These are phyloP conservation scores for Daboia siamensis DNA, from an alignment of 2,113 vertebrate species.

Conservation along the genomic window DNA sequence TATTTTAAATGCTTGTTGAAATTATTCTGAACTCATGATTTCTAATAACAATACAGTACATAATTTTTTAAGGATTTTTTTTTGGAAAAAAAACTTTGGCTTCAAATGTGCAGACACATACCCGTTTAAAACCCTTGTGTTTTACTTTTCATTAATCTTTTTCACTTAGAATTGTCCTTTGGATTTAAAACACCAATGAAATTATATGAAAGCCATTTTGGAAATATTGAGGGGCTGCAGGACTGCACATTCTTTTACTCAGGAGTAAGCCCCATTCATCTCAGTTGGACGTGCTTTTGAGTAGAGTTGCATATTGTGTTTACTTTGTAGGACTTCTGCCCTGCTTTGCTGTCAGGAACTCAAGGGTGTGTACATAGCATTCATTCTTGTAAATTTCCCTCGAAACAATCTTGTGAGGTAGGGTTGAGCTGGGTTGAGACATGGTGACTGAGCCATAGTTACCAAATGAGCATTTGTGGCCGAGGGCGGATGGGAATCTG, in stretches of 20 bases:
- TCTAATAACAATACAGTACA: neutral
- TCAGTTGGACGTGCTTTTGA: neutral
- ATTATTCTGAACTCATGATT: neutral
- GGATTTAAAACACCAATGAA: neutral
- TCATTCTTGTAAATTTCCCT: neutral
- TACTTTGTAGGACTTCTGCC: neutral
- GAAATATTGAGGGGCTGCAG: neutral
- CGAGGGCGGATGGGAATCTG: neutral
- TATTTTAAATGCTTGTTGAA: neutral
- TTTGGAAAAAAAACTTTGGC: neutral
- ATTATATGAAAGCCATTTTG: neutral
- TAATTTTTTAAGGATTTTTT: neutral
- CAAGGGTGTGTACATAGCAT: neutral
- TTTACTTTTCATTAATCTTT: neutral
- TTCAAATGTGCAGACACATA: neutral
- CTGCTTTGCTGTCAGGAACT: neutral
- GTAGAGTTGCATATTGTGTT: neutral
- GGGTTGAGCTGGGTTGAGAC: neutral
- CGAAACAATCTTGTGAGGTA: neutral
- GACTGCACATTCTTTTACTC: neutral
- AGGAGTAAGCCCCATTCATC: neutral
- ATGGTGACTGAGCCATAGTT: neutral
- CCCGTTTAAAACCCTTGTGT: neutral
- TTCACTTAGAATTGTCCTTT: neutral
- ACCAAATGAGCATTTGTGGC: neutral